A percentile compares a stretch with the other conserved stretches of the same genome.
Evolutionary conservation across 2,113 vertebrate genomes (phyloP).

Genomic region (Brachyistius frenatus): DNA sequence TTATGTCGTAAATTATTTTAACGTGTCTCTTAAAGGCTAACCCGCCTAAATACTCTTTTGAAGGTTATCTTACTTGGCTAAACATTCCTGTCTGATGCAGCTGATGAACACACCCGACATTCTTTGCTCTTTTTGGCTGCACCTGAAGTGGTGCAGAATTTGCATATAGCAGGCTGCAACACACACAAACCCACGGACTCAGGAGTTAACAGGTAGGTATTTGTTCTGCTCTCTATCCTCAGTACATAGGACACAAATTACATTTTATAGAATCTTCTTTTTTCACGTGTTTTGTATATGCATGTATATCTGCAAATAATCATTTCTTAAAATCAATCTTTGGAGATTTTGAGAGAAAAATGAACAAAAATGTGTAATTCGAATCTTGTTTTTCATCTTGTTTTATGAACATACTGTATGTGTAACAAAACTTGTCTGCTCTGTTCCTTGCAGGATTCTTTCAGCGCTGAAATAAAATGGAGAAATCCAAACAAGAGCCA

Average conservation of each 20-base stretch:
- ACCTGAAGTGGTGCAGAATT: conserved; percentile 34
- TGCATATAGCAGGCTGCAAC: conserved; percentile 70
- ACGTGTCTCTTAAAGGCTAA: no score
- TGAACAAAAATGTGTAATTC: background rate
- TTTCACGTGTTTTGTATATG: background rate
- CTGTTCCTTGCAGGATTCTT: conserved; percentile 9
- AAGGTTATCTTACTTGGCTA: background rate
- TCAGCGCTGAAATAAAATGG: conserved; percentile 24
- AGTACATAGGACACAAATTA: no score
- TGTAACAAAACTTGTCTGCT: background rate
- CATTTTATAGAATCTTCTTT: no score
- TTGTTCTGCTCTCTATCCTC: conserved; percentile 8
- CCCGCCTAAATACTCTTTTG: no score
- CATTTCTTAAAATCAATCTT: background rate
- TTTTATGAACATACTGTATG: background rate
- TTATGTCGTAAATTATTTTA: no score
- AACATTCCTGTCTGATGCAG: background rate
- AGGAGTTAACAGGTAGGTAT: conserved; percentile 38
- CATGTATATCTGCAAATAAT: background rate
- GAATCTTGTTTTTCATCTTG: background rate
- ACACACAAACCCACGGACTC: conserved; percentile 39
- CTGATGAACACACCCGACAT: conserved; percentile 16
- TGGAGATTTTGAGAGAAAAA: background rate
- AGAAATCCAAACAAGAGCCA: conserved; percentile 27
- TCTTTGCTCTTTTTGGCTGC: conserved; percentile 61